phyloP scores from a whole-genome alignment of 2,113 vertebrate genomes.

The Elephantulus edwardii region DNA sequence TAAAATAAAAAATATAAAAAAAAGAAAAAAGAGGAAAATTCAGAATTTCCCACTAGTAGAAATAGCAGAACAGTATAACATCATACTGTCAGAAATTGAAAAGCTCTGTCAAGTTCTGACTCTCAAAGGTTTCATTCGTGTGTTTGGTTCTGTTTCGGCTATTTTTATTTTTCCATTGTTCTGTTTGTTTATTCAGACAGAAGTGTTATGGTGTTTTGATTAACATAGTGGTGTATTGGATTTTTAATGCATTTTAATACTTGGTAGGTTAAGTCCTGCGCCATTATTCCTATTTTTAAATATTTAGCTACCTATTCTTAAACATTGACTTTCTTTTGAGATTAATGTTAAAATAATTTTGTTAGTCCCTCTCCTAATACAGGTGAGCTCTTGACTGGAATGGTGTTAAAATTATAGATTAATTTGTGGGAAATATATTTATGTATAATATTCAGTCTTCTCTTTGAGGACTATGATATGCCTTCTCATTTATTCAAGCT shows the following conservation, averaged over 20 bases:
- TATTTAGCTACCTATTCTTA: not conserved
- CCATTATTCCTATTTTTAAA: not conserved
- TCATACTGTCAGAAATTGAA: not conserved
- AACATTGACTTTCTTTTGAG: not conserved
- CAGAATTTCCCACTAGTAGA: not conserved
- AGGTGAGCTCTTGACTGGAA: not conserved
- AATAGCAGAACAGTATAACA: not conserved
- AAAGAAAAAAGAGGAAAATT: not conserved
- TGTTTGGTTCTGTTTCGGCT: not conserved
- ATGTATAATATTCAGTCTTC: not conserved
- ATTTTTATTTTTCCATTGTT: not conserved
- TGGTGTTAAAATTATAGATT: not conserved
- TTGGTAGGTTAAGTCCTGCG: not conserved
- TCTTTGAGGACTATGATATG: not conserved
- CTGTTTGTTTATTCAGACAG: not conserved
- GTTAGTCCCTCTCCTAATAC: not conserved
- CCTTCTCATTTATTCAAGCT: not conserved
- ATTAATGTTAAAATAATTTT: not conserved
- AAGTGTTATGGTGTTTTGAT: not conserved
- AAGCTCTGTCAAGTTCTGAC: not conserved
- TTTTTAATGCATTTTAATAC: not conserved
- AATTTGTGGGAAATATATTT: not conserved
- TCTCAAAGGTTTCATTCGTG: not conserved
- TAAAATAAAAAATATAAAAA: too few relatives aligned
- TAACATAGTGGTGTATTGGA: not conserved